Evolutionary conservation across 2,888 invertebrate genomes (phyloP).

Genomic region (Thysanoteuthis rhombus): DNA sequence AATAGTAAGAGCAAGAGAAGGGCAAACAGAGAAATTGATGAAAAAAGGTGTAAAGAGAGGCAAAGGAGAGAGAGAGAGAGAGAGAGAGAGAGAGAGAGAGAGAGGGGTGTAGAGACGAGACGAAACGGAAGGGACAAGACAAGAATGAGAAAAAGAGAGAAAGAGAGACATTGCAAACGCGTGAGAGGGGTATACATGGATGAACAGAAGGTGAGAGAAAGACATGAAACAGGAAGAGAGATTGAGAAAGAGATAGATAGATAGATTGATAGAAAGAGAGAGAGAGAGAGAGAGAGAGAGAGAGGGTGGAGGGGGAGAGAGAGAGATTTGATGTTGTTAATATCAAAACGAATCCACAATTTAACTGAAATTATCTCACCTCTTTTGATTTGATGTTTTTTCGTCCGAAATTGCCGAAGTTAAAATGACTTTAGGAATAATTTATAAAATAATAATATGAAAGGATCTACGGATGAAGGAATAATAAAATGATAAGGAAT

Average conservation of each 20-base stretch:
- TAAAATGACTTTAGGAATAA: neutral
- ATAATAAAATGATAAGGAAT: neutral
- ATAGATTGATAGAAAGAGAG: neutral
- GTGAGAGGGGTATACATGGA: too few species aligned
- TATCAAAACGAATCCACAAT: neutral
- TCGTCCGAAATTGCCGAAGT: neutral
- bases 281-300: too few species aligned
- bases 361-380: neutral
- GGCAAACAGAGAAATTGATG: neutral
- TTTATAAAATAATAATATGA: neutral
- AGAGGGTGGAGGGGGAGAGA: neutral
- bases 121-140: rapidly evolving
- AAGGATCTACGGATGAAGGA: neutral
- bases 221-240: neutral
- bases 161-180: too few species aligned
- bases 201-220: neutral
- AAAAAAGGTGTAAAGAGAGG: neutral
- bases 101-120: neutral
- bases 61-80: neutral
- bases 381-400: neutral
- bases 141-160: neutral
- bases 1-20: neutral
- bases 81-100: neutral
- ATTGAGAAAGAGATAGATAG: neutral
- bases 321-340: neutral